Conservation (phyloP, 2,888 invertebrate genomes). For the Laothoe populi region DNA sequence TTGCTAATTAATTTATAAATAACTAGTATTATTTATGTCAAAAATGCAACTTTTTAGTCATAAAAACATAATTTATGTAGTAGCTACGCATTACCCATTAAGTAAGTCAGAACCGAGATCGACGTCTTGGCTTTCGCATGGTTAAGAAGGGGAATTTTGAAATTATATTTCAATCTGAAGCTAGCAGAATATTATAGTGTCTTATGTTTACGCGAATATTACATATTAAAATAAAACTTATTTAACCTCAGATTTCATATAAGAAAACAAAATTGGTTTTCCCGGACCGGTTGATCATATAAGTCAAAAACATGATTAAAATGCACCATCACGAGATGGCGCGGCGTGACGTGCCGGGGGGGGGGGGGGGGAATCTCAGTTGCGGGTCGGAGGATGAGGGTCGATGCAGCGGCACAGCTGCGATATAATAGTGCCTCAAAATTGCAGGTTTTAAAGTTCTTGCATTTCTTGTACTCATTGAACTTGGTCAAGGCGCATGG, state of each 20-base stretch:
- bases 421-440: neutral
- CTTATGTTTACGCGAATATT: too few species aligned
- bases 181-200: too few species aligned
- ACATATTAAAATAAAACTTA: constrained; percentile 30
- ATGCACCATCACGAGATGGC: constrained; percentile 58
- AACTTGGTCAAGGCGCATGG: too few species aligned
- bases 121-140: too few species aligned
- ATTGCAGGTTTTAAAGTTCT: neutral
- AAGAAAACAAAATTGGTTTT: constrained; percentile 31
- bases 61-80: too few species aligned
- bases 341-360: constrained; percentile 33
- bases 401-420: constrained; percentile 15
- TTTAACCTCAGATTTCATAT: constrained; percentile 26
- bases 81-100: too few species aligned
- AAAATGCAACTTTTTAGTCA: too few species aligned
- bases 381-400: neutral
- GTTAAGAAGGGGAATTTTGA: too few species aligned
- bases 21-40: too few species aligned
- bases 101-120: too few species aligned
- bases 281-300: constrained; percentile 47
- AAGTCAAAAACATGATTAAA: constrained; percentile 61
- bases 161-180: too few species aligned
- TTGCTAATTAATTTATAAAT: too few species aligned
- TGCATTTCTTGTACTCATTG: neutral
- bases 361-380: constrained; percentile 33